A percentile compares a stretch with the other conserved stretches of the same genome.
Evolutionary conservation across 2,888 invertebrate species (phyloP).

Genomic region (Eristalinus sepulchralis): DNA sequence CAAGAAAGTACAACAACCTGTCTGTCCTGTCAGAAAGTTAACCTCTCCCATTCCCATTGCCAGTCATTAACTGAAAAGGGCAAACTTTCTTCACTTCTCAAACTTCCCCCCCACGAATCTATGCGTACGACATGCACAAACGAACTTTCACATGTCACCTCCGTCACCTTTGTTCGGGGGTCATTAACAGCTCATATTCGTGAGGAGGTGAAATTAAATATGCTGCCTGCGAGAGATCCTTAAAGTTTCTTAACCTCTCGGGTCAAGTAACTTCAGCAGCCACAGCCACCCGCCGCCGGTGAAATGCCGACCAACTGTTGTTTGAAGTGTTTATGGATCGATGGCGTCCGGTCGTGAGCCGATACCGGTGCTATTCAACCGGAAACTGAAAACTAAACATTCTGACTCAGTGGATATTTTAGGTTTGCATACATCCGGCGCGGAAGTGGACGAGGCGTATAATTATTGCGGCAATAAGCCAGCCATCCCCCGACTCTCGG

Average conservation of each 20-base stretch:
- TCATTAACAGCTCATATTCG: neutral
- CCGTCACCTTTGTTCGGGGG: neutral
- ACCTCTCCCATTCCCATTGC: neutral
- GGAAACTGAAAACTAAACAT: constrained; percentile 10
- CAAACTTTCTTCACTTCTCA: neutral
- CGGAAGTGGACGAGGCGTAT: constrained; percentile 23
- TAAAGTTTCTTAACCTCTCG: neutral
- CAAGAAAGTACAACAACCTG: no score
- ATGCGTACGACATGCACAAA: neutral
- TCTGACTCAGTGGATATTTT: constrained; percentile 36
- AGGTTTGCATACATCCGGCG: constrained; percentile 48
- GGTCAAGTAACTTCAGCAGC: constrained; percentile 36
- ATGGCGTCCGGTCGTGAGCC: constrained; percentile 17
- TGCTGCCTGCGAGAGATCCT: neutral
- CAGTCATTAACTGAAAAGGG: neutral
- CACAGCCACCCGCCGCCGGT: neutral
- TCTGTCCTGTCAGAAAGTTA: no score
- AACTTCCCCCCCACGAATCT: no score
- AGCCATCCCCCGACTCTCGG: neutral
- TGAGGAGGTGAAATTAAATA: neutral
- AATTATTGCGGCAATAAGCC: constrained; percentile 57
- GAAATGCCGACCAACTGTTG: constrained; percentile 43
- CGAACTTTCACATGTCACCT: neutral
- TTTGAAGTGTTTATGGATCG: constrained; percentile 11
- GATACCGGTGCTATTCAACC: neutral